Percentiles rank a stretch among this genome's conserved stretches.
Evolutionary conservation across 1,140 invertebrate genomes (phyloP).

Genomic region (Neotoxoptera formosana): DNA sequence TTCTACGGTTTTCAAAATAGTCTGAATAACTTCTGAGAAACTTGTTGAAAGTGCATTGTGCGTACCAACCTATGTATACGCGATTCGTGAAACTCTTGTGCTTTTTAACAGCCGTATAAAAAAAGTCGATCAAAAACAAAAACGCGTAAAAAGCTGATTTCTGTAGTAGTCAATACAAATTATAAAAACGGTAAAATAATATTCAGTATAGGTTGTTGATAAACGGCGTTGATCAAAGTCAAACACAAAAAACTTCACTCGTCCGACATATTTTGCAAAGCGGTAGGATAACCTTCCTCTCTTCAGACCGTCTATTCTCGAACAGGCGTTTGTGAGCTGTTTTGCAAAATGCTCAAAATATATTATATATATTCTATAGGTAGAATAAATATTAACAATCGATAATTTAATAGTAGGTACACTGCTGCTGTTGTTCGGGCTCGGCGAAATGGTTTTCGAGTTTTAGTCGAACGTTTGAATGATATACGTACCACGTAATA

Average conservation of each 20-base stretch:
- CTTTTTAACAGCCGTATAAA: no score
- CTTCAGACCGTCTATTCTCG: background rate
- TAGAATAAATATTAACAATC: background rate
- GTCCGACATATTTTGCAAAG: background rate
- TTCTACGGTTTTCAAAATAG: background rate
- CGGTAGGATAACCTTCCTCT: background rate
- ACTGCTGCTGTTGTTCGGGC: background rate
- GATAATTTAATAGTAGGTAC: background rate
- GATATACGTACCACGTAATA: background rate
- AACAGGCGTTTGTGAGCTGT: background rate
- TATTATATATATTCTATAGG: background rate
- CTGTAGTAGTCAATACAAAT: background rate
- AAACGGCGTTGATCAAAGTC: no score
- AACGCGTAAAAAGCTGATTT: background rate
- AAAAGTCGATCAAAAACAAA: background rate
- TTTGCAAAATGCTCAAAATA: background rate
- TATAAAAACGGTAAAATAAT: no score
- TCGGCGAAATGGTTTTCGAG: background rate
- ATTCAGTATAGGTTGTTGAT: background rate
- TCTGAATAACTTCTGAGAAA: background rate
- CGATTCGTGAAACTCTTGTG: no score
- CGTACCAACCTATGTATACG: background rate
- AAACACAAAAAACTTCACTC: background rate
- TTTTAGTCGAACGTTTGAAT: background rate
- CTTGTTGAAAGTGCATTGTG: background rate